Conservation (phyloP, 2,113 vertebrate genomes). For the Coracopsis vasa region DNA sequence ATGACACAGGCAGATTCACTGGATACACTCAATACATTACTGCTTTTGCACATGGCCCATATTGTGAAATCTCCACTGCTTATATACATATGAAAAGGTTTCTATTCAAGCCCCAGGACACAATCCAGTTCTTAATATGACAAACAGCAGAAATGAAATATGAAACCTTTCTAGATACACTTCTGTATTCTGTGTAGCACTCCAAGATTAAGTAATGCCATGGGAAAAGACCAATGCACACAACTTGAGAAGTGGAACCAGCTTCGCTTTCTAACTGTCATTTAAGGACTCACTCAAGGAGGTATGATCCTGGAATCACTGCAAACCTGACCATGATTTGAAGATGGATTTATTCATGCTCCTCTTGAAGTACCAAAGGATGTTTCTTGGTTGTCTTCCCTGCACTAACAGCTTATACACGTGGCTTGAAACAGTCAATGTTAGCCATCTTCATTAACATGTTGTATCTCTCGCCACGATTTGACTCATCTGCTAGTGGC, state of each 20-base stretch:
- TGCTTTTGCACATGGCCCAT: too few species aligned
- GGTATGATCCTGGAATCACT: accelerated
- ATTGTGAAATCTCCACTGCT: neutral
- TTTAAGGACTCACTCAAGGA: neutral
- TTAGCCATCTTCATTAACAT: neutral
- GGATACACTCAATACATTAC: neutral
- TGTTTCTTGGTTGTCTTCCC: neutral
- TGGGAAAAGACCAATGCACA: neutral
- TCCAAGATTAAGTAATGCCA: neutral
- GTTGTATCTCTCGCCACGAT: neutral
- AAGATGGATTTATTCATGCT: neutral
- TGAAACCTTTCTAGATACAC: neutral
- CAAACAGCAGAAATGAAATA: neutral
- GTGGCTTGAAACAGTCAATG: neutral
- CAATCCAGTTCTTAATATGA: neutral
- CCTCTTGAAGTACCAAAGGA: neutral
- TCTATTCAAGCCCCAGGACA: neutral
- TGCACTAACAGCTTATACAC: neutral
- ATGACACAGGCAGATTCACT: neutral
- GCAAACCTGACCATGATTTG: neutral
- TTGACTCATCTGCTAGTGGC: neutral
- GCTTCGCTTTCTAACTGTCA: neutral
- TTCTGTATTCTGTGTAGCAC: neutral
- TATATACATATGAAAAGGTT: neutral
- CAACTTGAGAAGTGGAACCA: neutral